A percentile compares a stretch with the other conserved stretches of the same genome.
phyloP scores from a whole-genome alignment of 2,888 invertebrate species.

The Loripinus fragilis region DNA sequence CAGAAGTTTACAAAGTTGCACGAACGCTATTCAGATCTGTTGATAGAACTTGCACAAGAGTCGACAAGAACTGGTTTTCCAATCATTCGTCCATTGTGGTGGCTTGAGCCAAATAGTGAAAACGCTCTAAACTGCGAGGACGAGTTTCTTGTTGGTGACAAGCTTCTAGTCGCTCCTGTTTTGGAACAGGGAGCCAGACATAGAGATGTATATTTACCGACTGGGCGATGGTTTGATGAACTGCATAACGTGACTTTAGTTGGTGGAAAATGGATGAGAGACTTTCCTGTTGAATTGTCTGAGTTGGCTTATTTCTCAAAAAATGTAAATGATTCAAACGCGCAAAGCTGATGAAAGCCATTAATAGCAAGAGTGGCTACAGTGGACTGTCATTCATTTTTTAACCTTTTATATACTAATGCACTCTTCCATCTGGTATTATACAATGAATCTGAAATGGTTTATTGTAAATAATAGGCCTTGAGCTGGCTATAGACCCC shows the following conservation, averaged over 20 bases:
- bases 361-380: too few species aligned
- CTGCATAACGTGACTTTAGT: constrained; percentile 36
- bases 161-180: constrained; percentile 81
- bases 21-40: constrained; percentile 67
- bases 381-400: too few species aligned
- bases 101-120: constrained; percentile 93
- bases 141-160: constrained; percentile 80
- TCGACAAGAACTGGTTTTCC: constrained; percentile 86
- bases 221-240: constrained; percentile 69
- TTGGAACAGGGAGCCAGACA: constrained; percentile 73
- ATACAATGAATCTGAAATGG: too few species aligned
- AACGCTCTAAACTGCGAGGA: constrained; percentile 92
- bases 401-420: too few species aligned
- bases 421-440: too few species aligned
- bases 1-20: constrained; percentile 70
- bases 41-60: constrained; percentile 71
- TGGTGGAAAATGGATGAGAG: constrained; percentile 65
- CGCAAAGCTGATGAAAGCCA: too few species aligned
- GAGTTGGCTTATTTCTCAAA: constrained; percentile 69
- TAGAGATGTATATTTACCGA: constrained; percentile 77
- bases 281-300: constrained; percentile 64
- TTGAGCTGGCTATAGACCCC: too few species aligned
- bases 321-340: too few species aligned
- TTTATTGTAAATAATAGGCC: too few species aligned
- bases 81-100: constrained; percentile 95